Evolutionary conservation across 2,888 invertebrate genomes (phyloP).

Genomic region (Neoscelio sp.): DNA sequence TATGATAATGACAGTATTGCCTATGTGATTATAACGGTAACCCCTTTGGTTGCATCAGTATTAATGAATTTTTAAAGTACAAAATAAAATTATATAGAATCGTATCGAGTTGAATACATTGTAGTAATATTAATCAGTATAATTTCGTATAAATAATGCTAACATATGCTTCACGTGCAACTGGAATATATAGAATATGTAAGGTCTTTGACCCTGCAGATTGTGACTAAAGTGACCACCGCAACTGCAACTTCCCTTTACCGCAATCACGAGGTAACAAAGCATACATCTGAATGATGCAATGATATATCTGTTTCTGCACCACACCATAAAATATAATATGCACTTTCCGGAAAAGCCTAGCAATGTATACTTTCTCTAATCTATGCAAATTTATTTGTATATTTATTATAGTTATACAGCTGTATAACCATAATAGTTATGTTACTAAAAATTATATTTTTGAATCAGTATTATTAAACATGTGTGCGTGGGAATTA

Average conservation of each 20-base stretch:
- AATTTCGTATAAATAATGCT: slow-evolving; percentile 50
- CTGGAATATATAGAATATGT: slow-evolving; percentile 44
- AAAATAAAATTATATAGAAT: too few species aligned
- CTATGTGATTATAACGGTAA: too few species aligned
- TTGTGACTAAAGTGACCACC: slow-evolving; percentile 49
- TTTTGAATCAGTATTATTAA: too few species aligned
- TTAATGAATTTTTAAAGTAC: too few species aligned
- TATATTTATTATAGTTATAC: too few species aligned
- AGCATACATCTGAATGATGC: slow-evolving; percentile 43
- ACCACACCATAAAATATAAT: slow-evolving; percentile 16
- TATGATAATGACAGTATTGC: too few species aligned
- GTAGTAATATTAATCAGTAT: slow-evolving; percentile 29
- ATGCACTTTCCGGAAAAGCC: slow-evolving; percentile 24
- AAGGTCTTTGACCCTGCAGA: slow-evolving; percentile 55
- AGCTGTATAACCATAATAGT: too few species aligned
- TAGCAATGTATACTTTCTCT: slow-evolving; percentile 12
- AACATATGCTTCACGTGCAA: slow-evolving; percentile 47
- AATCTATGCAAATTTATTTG: not conserved
- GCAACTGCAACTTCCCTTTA: slow-evolving; percentile 49
- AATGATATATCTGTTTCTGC: slow-evolving; percentile 51
- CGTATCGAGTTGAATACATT: too few species aligned
- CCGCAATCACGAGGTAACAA: slow-evolving; percentile 56
- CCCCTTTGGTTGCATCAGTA: too few species aligned
- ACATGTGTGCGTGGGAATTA: too few species aligned
- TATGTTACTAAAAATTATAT: too few species aligned